Evolutionary conservation across 2,113 vertebrate species (phyloP).

Genomic region (Cyphomyrus discorhynchus): DNA sequence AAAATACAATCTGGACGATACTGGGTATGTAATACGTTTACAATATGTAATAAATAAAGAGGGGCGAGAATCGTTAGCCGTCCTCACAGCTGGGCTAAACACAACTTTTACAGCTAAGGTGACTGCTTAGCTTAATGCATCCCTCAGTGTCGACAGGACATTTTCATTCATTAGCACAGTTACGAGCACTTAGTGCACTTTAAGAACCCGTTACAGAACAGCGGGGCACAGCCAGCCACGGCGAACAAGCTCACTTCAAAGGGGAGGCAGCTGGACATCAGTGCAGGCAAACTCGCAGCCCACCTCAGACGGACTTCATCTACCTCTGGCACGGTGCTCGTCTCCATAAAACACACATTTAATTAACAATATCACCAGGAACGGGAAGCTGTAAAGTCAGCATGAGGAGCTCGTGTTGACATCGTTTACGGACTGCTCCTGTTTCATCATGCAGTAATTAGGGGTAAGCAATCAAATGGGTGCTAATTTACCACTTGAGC

Average conservation of each 20-base stretch:
- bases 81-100: conserved; percentile 68
- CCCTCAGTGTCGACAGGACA: conserved; percentile 62
- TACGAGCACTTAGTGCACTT: conserved; percentile 80
- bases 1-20: conserved; percentile 72
- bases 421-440: neutral
- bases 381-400: conserved; percentile 1
- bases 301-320: conserved; percentile 26
- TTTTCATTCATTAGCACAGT: conserved; percentile 83
- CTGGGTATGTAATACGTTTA: conserved; percentile 83
- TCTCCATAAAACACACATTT: conserved; percentile 27
- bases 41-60: conserved; percentile 98
- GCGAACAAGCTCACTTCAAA: conserved; percentile 37
- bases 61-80: conserved; percentile 85
- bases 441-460: neutral
- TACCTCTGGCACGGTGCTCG: conserved; percentile 42
- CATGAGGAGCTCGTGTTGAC: neutral
- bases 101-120: conserved; percentile 80
- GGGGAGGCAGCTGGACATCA: conserved; percentile 33
- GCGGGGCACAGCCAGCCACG: conserved; percentile 47
- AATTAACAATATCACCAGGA: conserved; percentile 19
- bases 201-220: conserved; percentile 68
- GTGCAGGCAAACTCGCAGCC: conserved; percentile 42
- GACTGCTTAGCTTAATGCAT: conserved; percentile 71
- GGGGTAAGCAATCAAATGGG: neutral
- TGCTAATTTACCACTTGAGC: neutral